A percentile compares a stretch with the other conserved stretches of the same genome.
Evolutionary conservation across 1,140 invertebrate species (phyloP).

Genomic region (Drosophila neocordata): DNA sequence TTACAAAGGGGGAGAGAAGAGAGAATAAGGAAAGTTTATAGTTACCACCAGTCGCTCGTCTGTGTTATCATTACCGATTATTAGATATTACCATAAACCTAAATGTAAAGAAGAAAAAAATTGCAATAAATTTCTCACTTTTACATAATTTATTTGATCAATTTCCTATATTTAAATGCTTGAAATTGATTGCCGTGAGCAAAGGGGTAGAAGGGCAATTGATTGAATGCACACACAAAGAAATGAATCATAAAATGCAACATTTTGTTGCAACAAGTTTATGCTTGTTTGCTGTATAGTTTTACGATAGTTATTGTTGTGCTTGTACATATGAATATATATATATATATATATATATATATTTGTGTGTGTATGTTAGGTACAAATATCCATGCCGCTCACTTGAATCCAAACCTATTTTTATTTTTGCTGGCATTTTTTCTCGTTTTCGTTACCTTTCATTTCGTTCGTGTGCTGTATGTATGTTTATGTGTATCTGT

Average conservation of each 20-base stretch:
- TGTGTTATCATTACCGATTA: constrained; percentile 49
- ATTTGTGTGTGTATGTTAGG: neutral
- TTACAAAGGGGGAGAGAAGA: too few species aligned
- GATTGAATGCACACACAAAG: neutral
- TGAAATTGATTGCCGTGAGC: neutral
- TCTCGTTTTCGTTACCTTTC: neutral
- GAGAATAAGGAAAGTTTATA: too few species aligned
- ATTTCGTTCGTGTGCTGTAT: constrained; percentile 5
- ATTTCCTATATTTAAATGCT: neutral
- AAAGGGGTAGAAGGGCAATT: neutral
- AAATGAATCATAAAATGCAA: neutral
- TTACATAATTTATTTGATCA: too few species aligned
- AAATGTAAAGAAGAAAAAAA: too few species aligned
- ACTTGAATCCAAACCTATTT: neutral
- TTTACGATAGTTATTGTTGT: neutral
- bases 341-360: neutral
- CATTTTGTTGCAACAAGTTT: constrained; percentile 8
- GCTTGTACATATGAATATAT: neutral
- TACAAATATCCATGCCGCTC: neutral
- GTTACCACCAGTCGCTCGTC: too few species aligned
- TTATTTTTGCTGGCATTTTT: constrained; percentile 5
- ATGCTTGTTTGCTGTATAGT: neutral
- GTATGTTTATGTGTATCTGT: constrained; percentile 5
- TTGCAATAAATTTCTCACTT: too few species aligned
- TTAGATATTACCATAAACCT: constrained; percentile 24